Evolutionary conservation across 2,888 invertebrate genomes (phyloP).

Genomic region (Drosophila fulvimacula): DNA sequence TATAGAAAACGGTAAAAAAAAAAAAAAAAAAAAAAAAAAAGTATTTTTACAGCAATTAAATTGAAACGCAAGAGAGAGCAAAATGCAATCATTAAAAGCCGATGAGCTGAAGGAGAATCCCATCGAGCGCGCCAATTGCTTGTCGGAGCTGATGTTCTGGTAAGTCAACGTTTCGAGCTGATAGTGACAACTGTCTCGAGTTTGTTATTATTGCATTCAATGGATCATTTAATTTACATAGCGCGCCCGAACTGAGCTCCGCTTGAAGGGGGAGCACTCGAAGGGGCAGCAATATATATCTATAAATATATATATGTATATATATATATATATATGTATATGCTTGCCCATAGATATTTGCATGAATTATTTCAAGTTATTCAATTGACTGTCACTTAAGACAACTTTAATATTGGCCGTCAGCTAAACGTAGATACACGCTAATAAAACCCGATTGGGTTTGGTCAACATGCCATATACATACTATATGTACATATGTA

Average conservation of each 20-base stretch:
- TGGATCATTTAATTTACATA: constrained; percentile 62
- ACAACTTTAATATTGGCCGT: constrained; percentile 47
- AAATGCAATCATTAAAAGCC: constrained; percentile 84
- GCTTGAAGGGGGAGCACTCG: not conserved
- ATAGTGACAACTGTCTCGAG: constrained; percentile 36
- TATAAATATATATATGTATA: not conserved
- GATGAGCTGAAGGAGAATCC: constrained; percentile 85
- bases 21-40: not conserved
- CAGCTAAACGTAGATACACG: constrained; percentile 36
- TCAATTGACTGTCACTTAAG: constrained; percentile 56
- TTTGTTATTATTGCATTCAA: constrained; percentile 61
- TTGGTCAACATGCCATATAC: constrained; percentile 10
- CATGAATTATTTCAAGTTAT: constrained; percentile 46
- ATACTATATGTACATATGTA: constrained; percentile 8
- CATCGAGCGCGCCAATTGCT: constrained; percentile 86
- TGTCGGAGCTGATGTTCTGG: constrained; percentile 88
- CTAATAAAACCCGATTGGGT: constrained; percentile 35
- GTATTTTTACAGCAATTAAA: constrained; percentile 6
- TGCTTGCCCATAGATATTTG: constrained; percentile 17
- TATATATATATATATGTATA: not conserved
- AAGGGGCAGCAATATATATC: not conserved
- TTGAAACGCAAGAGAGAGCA: constrained; percentile 18
- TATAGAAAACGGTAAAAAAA: constrained; percentile 2
- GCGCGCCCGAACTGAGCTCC: constrained; percentile 8
- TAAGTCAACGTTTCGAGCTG: constrained; percentile 52